Conservation (phyloP, 2,888 invertebrate genomes). For the Drosophila siamana region DNA sequence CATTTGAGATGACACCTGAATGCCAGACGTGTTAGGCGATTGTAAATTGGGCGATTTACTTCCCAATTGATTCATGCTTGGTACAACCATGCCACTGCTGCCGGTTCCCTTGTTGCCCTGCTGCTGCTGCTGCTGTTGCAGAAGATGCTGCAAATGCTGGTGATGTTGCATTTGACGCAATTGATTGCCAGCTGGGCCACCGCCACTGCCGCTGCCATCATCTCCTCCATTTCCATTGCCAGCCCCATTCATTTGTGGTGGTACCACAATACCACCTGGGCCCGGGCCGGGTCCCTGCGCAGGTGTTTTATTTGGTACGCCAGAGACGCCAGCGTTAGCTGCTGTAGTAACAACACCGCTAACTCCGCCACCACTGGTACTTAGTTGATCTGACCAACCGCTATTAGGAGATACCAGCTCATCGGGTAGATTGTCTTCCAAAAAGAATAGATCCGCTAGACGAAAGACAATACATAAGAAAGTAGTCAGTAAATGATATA, state of each 20-base stretch:
- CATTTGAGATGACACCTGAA: constrained; percentile 90
- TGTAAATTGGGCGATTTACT: constrained; percentile 94
- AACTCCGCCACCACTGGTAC: constrained; percentile 87
- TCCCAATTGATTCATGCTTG: constrained; percentile 91
- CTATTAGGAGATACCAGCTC: constrained; percentile 92
- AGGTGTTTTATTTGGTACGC: constrained; percentile 89
- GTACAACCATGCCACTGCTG: constrained; percentile 83
- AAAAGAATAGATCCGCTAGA: constrained; percentile 93
- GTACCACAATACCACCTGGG: constrained; percentile 45
- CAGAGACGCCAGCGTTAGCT: constrained; percentile 78
- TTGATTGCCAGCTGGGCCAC: constrained; percentile 63
- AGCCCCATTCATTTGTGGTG: constrained; percentile 88
- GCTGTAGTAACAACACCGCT: constrained; percentile 56
- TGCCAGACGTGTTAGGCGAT: constrained; percentile 92
- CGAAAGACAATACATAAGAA: constrained; percentile 70
- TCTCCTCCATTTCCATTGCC: constrained; percentile 85
- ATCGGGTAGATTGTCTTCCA: constrained; percentile 96
- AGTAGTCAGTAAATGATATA: not conserved
- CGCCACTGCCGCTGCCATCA: constrained; percentile 47
- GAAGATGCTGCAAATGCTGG: constrained; percentile 88
- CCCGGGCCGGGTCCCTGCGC: constrained; percentile 94
- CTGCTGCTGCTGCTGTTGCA: constrained; percentile 90
- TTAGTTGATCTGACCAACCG: constrained; percentile 89
- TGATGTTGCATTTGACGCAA: constrained; percentile 86
- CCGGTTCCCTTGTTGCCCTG: constrained; percentile 80